Percentiles rank a stretch among this genome's conserved stretches.
Evolutionary conservation across 2,797 vertebrate genomes (phyloP).

Genomic region (Sebastes nivosus): DNA sequence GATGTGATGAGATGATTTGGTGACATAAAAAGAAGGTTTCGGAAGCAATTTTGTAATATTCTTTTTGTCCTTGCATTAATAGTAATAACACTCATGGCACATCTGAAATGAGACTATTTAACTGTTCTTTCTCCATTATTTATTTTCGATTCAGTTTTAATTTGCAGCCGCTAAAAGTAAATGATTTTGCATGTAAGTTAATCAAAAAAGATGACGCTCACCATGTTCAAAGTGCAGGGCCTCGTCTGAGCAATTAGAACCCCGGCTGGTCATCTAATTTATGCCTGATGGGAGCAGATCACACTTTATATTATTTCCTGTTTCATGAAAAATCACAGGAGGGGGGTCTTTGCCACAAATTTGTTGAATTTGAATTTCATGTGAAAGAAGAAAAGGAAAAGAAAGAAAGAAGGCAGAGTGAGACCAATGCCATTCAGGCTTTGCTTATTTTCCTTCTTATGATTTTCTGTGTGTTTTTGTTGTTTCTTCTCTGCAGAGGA

Average conservation of each 20-base stretch:
- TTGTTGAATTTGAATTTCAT: conserved; percentile 53
- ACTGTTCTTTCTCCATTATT: conserved; percentile 12
- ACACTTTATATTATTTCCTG: conserved; percentile 64
- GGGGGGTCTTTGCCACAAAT: conserved; percentile 50
- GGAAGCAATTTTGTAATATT: neutral
- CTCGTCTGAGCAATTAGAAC: conserved; percentile 61
- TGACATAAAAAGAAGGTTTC: neutral
- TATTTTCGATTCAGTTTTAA: conserved; percentile 15
- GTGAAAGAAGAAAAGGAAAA: neutral
- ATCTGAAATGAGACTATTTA: conserved; percentile 16
- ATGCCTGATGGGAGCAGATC: conserved; percentile 71
- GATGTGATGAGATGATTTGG: conserved; percentile 6
- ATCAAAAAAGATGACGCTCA: conserved; percentile 49
- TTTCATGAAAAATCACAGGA: conserved; percentile 67
- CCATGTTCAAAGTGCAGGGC: conserved; percentile 55
- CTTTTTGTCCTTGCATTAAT: neutral
- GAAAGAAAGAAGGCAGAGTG: conserved; percentile 11
- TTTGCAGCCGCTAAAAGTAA: conserved; percentile 31
- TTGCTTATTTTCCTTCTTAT: conserved; percentile 63
- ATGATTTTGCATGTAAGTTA: conserved; percentile 41
- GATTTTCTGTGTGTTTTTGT: conserved; percentile 57
- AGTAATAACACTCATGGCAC: neutral
- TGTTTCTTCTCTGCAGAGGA: conserved; percentile 86
- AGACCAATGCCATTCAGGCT: conserved; percentile 46
- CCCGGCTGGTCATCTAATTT: conserved; percentile 68